These are phyloP conservation scores for Gallinago stenura DNA, from an alignment of 2,797 vertebrate species.

Conservation along the genomic window DNA sequence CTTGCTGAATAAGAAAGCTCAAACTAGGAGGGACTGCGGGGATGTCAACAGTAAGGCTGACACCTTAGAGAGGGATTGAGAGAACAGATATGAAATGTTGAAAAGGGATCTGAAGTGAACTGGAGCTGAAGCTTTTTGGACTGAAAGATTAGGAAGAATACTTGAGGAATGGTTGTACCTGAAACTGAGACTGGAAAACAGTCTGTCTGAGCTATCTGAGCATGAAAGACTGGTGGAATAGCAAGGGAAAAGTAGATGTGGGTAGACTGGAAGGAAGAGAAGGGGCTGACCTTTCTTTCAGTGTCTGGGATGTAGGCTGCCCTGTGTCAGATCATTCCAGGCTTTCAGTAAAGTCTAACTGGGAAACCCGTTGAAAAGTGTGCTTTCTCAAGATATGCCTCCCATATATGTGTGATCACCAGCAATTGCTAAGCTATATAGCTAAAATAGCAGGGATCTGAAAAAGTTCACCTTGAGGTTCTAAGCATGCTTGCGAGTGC, in stretches of 20 bases:
- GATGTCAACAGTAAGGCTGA: background rate
- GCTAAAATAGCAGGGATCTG: background rate
- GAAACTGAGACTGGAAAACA: background rate
- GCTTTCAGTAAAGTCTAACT: background rate
- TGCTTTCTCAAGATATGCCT: background rate
- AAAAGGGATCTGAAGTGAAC: background rate
- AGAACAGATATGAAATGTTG: background rate
- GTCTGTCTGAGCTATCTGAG: background rate
- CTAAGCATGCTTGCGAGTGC: background rate
- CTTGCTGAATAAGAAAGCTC: background rate
- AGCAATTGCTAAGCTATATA: background rate
- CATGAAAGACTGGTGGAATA: background rate
- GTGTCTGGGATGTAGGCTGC: background rate
- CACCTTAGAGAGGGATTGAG: background rate
- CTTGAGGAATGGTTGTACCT: background rate
- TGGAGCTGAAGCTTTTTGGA: background rate
- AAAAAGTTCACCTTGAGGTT: background rate
- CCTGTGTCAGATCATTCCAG: background rate
- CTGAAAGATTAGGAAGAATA: background rate
- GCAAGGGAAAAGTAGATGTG: background rate
- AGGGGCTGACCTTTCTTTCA: background rate
- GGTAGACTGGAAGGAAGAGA: background rate
- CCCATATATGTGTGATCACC: background rate
- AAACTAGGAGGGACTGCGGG: fast-evolving
- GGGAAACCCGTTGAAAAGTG: background rate